phyloP scores from a whole-genome alignment of 2,888 invertebrate species.

The Polymixis lichenea region DNA sequence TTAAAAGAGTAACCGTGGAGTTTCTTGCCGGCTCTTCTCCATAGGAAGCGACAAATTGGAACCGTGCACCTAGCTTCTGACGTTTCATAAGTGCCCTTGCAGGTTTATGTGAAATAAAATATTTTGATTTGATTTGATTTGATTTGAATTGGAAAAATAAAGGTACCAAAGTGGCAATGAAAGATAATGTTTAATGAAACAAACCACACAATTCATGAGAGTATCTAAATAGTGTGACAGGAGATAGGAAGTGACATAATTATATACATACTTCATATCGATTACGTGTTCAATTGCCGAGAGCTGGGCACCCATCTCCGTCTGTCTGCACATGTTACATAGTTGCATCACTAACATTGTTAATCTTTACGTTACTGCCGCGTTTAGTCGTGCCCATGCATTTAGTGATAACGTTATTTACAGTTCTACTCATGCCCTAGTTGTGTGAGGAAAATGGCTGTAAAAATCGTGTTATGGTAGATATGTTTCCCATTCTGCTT shows the following conservation, averaged over 20 bases:
- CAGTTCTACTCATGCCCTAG: conserved; percentile 23
- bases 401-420: conserved; percentile 43
- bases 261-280: conserved; percentile 37
- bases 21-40: too few species aligned
- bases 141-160: too few species aligned
- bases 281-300: conserved; percentile 34
- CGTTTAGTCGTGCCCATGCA: conserved; percentile 40
- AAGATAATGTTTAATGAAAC: conserved; percentile 1
- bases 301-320: conserved; percentile 28
- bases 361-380: conserved; percentile 27
- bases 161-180: not conserved
- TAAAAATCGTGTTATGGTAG: conserved; percentile 10
- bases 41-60: too few species aligned
- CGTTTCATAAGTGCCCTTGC: too few species aligned
- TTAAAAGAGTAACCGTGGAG: too few species aligned
- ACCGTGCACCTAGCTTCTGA: too few species aligned
- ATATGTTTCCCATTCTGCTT: not conserved
- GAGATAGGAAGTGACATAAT: conserved; percentile 33
- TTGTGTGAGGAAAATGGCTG: conserved; percentile 31
- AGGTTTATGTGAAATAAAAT: too few species aligned
- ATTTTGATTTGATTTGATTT: too few species aligned
- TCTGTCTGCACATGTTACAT: conserved; percentile 9
- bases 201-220: not conserved
- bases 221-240: too few species aligned
- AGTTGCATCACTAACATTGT: conserved; percentile 40